A percentile compares a stretch with the other conserved stretches of the same genome.
phyloP scores from a whole-genome alignment of 1,140 invertebrate genomes.

The Drosophila biarmipes region DNA sequence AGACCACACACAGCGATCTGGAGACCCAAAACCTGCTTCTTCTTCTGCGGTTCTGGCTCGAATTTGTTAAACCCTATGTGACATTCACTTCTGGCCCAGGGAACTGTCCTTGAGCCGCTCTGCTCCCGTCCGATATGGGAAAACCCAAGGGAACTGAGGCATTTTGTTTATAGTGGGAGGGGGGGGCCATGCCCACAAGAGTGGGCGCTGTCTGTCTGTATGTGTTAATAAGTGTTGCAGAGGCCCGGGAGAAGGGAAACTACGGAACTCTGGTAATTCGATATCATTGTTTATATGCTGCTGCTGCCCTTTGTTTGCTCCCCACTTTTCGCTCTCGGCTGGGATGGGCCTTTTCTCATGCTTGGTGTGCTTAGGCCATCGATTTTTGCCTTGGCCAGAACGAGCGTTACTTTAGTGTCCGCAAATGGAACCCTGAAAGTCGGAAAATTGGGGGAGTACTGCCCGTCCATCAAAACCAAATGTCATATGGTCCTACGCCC shows the following conservation, averaged over 20 bases:
- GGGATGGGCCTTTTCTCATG: slow-evolving; percentile 39
- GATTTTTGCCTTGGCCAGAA: slow-evolving; percentile 42
- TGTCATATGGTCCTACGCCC: background rate
- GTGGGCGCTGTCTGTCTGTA: slow-evolving; percentile 25
- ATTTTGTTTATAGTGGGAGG: slow-evolving; percentile 54
- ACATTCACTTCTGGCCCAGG: slow-evolving; percentile 59
- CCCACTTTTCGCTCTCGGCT: slow-evolving; percentile 62
- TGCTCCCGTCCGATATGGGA: slow-evolving; percentile 42
- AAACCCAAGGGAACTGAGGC: slow-evolving; percentile 19
- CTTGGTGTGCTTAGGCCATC: slow-evolving; percentile 39
- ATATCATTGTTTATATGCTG: slow-evolving; percentile 82
- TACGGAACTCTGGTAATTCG: slow-evolving; percentile 73
- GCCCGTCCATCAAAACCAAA: slow-evolving; percentile 15
- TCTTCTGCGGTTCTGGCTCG: slow-evolving; percentile 24
- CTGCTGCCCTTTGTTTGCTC: slow-evolving; percentile 71
- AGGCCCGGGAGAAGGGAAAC: slow-evolving; percentile 25
- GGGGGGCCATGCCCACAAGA: slow-evolving; percentile 14
- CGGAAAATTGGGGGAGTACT: slow-evolving; percentile 15
- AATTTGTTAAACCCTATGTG: slow-evolving; percentile 70
- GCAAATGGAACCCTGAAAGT: background rate
- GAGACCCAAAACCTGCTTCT: slow-evolving; percentile 43
- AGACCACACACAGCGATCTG: slow-evolving; percentile 48
- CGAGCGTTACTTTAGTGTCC: slow-evolving; percentile 36
- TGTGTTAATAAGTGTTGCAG: slow-evolving; percentile 69
- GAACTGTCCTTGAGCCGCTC: slow-evolving; percentile 65